phyloP scores from a whole-genome alignment of 2,797 vertebrate species.

The Cryptoprocta ferox region DNA sequence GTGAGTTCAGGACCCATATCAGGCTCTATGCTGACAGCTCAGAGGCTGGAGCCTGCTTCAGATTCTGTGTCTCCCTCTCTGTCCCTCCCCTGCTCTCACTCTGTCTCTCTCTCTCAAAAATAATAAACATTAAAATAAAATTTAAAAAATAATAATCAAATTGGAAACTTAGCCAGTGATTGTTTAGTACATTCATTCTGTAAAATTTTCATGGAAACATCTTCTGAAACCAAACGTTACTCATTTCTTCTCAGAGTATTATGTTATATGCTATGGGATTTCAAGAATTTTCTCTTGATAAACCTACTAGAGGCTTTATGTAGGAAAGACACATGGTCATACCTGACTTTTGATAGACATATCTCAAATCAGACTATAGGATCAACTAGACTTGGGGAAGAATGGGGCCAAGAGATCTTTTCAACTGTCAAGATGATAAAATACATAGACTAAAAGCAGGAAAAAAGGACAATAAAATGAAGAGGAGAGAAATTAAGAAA shows the following conservation, averaged over 20 bases:
- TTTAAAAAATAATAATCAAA: too few relatives aligned
- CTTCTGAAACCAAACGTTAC: background rate
- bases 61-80: too few relatives aligned
- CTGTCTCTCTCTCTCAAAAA: too few relatives aligned
- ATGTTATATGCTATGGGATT: background rate
- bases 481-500: background rate
- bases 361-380: background rate
- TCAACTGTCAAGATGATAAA: background rate
- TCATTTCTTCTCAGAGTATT: background rate
- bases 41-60: too few relatives aligned
- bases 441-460: background rate
- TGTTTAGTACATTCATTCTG: background rate
- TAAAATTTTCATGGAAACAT: background rate
- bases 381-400: background rate
- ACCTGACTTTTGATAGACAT: background rate
- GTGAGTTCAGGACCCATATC: too few relatives aligned
- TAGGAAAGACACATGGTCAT: background rate
- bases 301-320: background rate
- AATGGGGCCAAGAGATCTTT: background rate
- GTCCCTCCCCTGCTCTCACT: too few relatives aligned
- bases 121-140: too few relatives aligned
- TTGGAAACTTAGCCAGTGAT: background rate
- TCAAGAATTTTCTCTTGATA: background rate
- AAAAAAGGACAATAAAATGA: background rate
- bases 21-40: too few relatives aligned